These are phyloP conservation scores for Uloborus diversus DNA, from an alignment of 1,140 invertebrate species.

Conservation along the genomic window DNA sequence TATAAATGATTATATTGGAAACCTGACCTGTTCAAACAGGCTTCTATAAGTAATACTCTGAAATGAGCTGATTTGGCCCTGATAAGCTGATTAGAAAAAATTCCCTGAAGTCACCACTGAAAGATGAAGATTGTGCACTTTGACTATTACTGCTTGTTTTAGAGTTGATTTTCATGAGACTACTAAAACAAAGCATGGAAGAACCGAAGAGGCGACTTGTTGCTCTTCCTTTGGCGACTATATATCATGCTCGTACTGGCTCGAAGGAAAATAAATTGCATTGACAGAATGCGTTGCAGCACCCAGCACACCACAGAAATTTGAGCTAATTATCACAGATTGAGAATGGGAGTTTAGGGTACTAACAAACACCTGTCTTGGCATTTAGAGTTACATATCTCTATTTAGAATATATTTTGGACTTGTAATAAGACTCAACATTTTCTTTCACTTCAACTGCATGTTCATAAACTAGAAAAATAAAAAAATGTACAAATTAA, in stretches of 20 bases:
- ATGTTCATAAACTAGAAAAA: neutral
- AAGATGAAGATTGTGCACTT: constrained; percentile 44
- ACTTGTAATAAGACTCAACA: no score
- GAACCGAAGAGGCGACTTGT: constrained; percentile 23
- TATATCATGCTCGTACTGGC: neutral
- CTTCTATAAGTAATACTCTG: neutral
- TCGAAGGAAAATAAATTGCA: neutral
- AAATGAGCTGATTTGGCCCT: neutral
- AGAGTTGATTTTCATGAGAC: neutral
- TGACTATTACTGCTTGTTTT: constrained; percentile 27
- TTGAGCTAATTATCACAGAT: constrained; percentile 57
- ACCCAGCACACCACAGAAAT: constrained; percentile 5
- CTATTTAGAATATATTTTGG: no score
- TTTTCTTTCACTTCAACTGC: neutral
- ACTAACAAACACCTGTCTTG: constrained; percentile 35
- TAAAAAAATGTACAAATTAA: neutral
- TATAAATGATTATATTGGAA: neutral
- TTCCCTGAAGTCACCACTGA: neutral
- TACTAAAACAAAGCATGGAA: constrained; percentile 44
- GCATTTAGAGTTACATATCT: neutral
- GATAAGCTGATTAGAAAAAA: constrained; percentile 1
- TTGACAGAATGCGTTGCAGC: constrained; percentile 15
- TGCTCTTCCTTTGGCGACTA: neutral
- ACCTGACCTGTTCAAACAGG: neutral
- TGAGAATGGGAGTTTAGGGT: constrained; percentile 17